A percentile compares a stretch with the other conserved stretches of the same genome.
phyloP scores from a whole-genome alignment of 1,140 invertebrate species.

The Camponotus floridanus region DNA sequence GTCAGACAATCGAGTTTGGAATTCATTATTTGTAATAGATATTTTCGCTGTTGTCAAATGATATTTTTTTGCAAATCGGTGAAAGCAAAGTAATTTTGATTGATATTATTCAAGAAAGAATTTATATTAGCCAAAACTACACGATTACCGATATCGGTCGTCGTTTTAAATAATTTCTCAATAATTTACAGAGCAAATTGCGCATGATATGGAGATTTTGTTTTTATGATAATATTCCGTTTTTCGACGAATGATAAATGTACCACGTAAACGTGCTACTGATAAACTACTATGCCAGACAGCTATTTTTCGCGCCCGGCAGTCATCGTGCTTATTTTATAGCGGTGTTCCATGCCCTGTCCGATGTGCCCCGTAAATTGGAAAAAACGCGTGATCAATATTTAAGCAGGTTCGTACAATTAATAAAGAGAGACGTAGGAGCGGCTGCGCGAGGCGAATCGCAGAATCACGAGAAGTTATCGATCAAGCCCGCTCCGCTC shows the following conservation, averaged over 20 bases:
- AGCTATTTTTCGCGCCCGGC: constrained; percentile 6
- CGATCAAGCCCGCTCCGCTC: constrained; percentile 18
- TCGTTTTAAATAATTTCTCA: constrained; percentile 28
- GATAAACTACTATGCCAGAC: too few species aligned
- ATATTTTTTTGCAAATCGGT: neutral
- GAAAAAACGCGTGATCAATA: constrained; percentile 38
- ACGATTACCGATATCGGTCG: neutral
- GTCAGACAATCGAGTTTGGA: too few species aligned
- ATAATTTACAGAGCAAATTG: neutral
- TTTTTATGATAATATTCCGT: constrained; percentile 10
- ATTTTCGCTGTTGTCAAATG: neutral
- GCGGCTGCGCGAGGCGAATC: neutral
- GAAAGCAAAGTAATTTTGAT: constrained; percentile 3
- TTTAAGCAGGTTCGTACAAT: constrained; percentile 29
- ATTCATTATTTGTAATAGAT: neutral
- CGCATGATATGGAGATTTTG: neutral
- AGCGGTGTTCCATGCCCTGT: neutral
- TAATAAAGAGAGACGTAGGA: neutral
- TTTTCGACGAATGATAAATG: neutral
- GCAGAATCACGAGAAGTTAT: neutral
- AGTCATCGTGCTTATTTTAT: neutral
- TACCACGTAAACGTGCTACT: too few species aligned
- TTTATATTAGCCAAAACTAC: constrained; percentile 1
- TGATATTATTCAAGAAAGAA: neutral
- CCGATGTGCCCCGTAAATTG: constrained; percentile 1